Evolutionary conservation across 1,140 invertebrate species (phyloP), one percentile per base, ranked within the genome.

Genomic region (Drosophila miranda): DNA sequence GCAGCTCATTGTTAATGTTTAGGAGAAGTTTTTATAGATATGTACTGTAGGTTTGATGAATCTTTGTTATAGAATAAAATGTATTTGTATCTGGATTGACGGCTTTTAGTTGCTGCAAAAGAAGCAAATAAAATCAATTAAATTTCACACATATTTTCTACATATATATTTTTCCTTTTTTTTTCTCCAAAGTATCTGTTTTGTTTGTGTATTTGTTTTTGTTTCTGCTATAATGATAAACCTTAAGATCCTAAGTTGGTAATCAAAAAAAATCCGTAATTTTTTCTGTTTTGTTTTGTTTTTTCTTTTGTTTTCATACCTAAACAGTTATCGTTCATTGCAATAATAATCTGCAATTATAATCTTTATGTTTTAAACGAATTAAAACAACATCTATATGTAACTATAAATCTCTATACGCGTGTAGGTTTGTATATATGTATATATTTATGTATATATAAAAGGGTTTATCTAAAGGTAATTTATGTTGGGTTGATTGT

Each of bases 301-400:
- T 38, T 66, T 46, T 68, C 28, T 66, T 34, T 16, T 16, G 13
- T 43, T 56, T 63, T 61, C 28, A 68, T 68, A 75, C 45, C 45
- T 63, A 59, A 86, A 74, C 67, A 67, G 72, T 83, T 45, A 48
- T 72, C 30, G 62, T 75, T 45, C 52, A 49, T 59, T 52, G 34
- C 34, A 38, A 38, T 58, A 77, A 60, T 54, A 42, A 60, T 73
- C 77, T 69, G 56, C 57, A 48, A 55, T 53, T 55, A 43, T 57
- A 49, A 66, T 58, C 43, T 52, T 54, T 51, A 54, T 79, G 72
- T 80, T 83, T 84, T 86, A 80, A 83, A 76, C 76, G 61, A 76
- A 62, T 84, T 83, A 78, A 83, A 82, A 82, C 72, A 75, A 78
- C 72, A 84, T 77, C 50, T 67, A 73, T 67, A 73, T 81, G 28